Evolutionary conservation across 2,797 vertebrate genomes (phyloP).

Genomic region (Anguilla pacifica): DNA sequence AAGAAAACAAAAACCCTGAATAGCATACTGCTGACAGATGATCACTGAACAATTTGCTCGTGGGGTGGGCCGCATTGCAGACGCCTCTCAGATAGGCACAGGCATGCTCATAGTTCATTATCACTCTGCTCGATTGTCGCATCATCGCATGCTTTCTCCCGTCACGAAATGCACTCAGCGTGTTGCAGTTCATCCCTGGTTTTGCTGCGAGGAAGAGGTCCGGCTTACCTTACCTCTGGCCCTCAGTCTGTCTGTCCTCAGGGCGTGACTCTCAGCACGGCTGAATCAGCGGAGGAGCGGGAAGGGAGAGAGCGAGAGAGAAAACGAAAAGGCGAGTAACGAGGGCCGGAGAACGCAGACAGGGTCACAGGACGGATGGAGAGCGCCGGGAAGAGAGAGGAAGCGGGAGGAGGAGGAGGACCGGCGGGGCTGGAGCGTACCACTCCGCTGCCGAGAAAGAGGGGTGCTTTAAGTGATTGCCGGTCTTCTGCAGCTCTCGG

Average conservation of each 20-base stretch:
- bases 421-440: constrained; percentile 69
- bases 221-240: not conserved
- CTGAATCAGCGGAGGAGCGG: not conserved
- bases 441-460: constrained; percentile 52
- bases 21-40: not conserved
- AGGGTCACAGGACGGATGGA: constrained; percentile 66
- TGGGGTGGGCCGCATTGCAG: not conserved
- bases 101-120: not conserved
- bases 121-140: not conserved
- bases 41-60: not conserved
- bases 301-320: not conserved
- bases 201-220: not conserved
- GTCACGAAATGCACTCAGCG: not conserved
- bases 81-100: not conserved
- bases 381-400: constrained; percentile 65
- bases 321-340: not conserved
- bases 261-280: not conserved
- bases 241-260: not conserved
- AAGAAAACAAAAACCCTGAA: not conserved
- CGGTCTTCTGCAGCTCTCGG: not conserved
- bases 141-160: not conserved
- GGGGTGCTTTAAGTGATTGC: constrained; percentile 37
- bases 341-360: not conserved
- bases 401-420: constrained; percentile 53
- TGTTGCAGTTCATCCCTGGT: not conserved